phyloP scores from a whole-genome alignment of 92 coral and sea anemone genomes.

The Paragorgia papillata region DNA sequence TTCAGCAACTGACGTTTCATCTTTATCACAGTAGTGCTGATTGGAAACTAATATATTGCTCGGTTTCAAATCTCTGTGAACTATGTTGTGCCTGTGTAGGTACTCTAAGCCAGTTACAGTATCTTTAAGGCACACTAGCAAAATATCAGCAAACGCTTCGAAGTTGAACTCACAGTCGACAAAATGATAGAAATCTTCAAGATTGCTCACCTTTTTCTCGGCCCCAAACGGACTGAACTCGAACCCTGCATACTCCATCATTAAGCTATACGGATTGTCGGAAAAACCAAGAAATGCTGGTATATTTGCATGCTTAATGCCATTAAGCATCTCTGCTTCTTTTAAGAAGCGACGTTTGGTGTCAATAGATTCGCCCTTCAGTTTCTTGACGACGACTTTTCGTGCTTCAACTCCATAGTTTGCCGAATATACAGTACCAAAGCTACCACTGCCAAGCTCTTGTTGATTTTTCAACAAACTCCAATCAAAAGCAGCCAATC shows the following conservation, averaged over 20 bases:
- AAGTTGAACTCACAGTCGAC: too few relatives aligned
- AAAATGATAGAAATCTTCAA: too few relatives aligned
- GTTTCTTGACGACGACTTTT: constrained; percentile 35
- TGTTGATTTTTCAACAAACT: background rate
- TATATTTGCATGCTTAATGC: constrained; percentile 41
- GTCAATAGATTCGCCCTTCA: constrained; percentile 33
- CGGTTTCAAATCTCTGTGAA: too few relatives aligned
- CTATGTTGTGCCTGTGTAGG: constrained; percentile 32
- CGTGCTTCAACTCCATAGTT: background rate
- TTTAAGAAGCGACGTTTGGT: constrained; percentile 32
- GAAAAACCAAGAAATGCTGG: constrained; percentile 39
- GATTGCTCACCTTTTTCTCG: constrained; percentile 44
- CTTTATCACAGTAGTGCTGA: too few relatives aligned
- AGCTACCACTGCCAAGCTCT: constrained; percentile 22
- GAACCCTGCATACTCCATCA: constrained; percentile 56
- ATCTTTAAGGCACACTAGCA: constrained; percentile 47
- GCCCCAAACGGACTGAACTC: constrained; percentile 38
- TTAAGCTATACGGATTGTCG: constrained; percentile 39
- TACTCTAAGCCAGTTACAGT: constrained; percentile 24
- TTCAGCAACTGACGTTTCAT: background rate
- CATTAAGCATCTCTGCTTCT: too few relatives aligned
- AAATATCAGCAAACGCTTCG: constrained; percentile 47
- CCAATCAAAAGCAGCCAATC: constrained; percentile 24
- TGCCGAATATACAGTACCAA: constrained; percentile 13
- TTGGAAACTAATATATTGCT: too few relatives aligned